phyloP scores from a whole-genome alignment of 1,140 invertebrate species.

The Elysia chlorotica region DNA sequence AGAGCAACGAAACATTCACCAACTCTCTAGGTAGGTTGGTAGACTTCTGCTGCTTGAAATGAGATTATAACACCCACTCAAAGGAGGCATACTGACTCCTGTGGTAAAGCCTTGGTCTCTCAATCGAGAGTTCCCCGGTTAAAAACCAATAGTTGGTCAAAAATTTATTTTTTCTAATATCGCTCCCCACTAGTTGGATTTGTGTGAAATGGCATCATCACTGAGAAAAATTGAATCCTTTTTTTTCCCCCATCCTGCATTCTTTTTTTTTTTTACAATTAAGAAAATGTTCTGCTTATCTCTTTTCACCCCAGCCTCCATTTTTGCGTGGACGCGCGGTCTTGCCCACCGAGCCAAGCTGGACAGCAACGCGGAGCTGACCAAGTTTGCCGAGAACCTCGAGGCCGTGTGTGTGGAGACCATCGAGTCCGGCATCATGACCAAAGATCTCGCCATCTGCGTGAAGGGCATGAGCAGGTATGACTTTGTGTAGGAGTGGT shows the following conservation, averaged over 20 bases:
- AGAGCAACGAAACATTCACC: too few species aligned
- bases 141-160: not conserved
- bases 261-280: too few species aligned
- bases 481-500: not conserved
- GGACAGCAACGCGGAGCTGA: conserved; percentile 80
- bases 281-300: too few species aligned
- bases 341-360: conserved; percentile 90
- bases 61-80: too few species aligned
- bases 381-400: conserved; percentile 79
- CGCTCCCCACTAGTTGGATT: not conserved
- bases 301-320: conserved; percentile 95
- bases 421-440: conserved; percentile 93
- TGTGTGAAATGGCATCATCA: conserved; percentile 9
- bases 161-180: not conserved
- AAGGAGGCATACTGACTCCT: too few species aligned
- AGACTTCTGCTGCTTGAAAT: too few species aligned
- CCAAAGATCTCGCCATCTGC: conserved; percentile 99
- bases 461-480: conserved; percentile 76
- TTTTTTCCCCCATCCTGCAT: too few species aligned
- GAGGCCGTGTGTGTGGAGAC: conserved; percentile 93
- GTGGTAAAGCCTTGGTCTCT: too few species aligned
- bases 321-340: conserved; percentile 96
- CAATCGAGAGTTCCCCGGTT: too few species aligned
- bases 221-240: too few species aligned
- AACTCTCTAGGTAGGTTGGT: too few species aligned